Base-by-base conservation (phyloP, 2,888 invertebrate species). In the Herminia tarsipennalis region DNA sequence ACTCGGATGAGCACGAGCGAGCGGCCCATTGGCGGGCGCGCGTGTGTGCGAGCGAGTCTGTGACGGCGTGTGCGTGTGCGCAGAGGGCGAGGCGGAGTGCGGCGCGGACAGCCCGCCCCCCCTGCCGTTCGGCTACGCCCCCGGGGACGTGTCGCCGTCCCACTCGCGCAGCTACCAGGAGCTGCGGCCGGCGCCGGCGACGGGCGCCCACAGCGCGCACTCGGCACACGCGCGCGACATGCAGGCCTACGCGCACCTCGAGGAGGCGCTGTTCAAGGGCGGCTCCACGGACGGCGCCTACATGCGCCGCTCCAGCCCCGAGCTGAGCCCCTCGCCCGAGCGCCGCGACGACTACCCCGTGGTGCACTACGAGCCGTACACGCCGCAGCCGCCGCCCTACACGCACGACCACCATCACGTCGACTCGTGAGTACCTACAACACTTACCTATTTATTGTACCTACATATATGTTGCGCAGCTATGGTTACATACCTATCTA, bases 151-250 rank as follows among this genome's bases (percentile, higher is more conserved):
- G 74, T 81, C 86, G 76, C 83, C 87, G 80, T 75, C 83, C 75
- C 82, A 71, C 78, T 76, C 85, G 80, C 87, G 86, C 84, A 81
- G 87, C 87, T 88, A 88, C 87, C 87, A 88, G 82, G 88, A 88
- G 87, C 83, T 88, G 76, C 82, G 86, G 72, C 84, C 85, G 64
- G 81, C 84, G 60, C 66, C 56, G 28, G 48, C 48, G 24, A 38
- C 41, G 41, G 78, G 73, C 79, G 75, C n/a, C n/a, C n/a, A n/a
- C n/a, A n/a, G n/a, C n/a, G n/a, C n/a, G n/a, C n/a, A n/a, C n/a
- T n/a, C 66, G 68, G 62, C 83, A 78, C 76, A 79, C 82, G 78
- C 83, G 76, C 87, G 88, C 80, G 88, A 86, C 83, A 86, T 88
- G 88, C 86, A 85, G 80, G 56, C 83, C 66, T 87, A 88, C 82